A percentile compares a stretch with the other conserved stretches of the same genome.
These are phyloP conservation scores for Clostera curtula DNA, from an alignment of 2,888 invertebrate species.

Conservation along the genomic window DNA sequence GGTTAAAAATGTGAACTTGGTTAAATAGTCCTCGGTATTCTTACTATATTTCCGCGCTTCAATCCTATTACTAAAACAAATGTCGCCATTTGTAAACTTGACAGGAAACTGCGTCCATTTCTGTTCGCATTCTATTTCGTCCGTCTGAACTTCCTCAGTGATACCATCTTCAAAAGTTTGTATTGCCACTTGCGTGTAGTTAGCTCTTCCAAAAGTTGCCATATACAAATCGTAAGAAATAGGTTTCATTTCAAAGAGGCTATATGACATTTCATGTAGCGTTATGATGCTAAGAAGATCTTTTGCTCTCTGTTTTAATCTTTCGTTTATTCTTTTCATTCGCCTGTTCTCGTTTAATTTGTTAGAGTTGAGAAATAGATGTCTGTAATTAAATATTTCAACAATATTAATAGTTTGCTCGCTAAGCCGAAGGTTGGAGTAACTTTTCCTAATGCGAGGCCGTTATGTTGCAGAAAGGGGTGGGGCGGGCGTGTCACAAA, in stretches of 20 bases:
- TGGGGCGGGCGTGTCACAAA: too few species aligned
- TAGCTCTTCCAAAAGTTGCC: constrained; percentile 56
- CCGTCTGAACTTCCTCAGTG: constrained; percentile 54
- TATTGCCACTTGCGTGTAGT: constrained; percentile 51
- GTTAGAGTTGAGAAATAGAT: constrained; percentile 55
- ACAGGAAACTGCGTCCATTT: constrained; percentile 67
- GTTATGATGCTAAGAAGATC: constrained; percentile 60
- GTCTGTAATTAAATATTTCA: constrained; percentile 42
- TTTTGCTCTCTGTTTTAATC: constrained; percentile 46
- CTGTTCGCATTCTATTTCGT: constrained; percentile 34
- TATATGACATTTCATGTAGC: constrained; percentile 59
- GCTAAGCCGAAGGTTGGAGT: too few species aligned
- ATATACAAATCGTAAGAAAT: constrained; percentile 65
- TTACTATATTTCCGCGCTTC: constrained; percentile 24
- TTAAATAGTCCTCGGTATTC: constrained; percentile 37
- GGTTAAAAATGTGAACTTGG: constrained; percentile 40
- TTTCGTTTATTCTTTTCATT: constrained; percentile 39
- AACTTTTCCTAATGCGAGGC: too few species aligned
- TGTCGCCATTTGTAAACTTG: constrained; percentile 46
- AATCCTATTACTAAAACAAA: constrained; percentile 27
- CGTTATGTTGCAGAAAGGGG: too few species aligned
- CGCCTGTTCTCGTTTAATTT: constrained; percentile 49
- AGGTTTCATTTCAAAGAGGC: constrained; percentile 63
- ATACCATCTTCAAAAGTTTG: constrained; percentile 66
- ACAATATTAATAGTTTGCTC: too few species aligned